These are phyloP conservation scores for Petrophora chlorosata DNA, from an alignment of 2,888 invertebrate species.

Conservation along the genomic window DNA sequence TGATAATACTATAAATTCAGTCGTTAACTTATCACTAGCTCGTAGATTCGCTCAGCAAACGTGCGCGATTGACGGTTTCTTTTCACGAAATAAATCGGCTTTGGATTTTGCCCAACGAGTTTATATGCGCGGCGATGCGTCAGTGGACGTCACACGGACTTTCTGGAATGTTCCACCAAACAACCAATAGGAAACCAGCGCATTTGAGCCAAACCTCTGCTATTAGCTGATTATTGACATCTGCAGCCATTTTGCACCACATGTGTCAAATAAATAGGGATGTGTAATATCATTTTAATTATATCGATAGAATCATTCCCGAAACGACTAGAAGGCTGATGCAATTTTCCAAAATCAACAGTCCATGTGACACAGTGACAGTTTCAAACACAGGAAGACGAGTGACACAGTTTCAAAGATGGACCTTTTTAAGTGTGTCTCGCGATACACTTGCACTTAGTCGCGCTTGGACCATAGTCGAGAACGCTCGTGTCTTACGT, in stretches of 20 bases:
- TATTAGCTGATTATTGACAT: conserved; percentile 58
- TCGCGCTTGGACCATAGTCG: too few species aligned
- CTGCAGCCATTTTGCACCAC: conserved; percentile 36
- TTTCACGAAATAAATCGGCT: conserved; percentile 72
- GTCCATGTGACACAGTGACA: too few species aligned
- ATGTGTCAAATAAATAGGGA: conserved; percentile 35
- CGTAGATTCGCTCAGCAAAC: conserved; percentile 72
- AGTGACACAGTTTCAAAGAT: too few species aligned
- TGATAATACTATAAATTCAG: conserved; percentile 56
- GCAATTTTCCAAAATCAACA: too few species aligned
- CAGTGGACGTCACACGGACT: conserved; percentile 64
- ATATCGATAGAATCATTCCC: conserved; percentile 22
- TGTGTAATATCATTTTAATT: conserved; percentile 24
- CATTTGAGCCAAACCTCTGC: conserved; percentile 37
- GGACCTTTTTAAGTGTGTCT: too few species aligned
- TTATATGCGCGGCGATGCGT: conserved; percentile 59
- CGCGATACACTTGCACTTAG: too few species aligned
- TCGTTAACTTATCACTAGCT: conserved; percentile 60
- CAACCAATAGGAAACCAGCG: conserved; percentile 58
- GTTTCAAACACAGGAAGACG: too few species aligned
- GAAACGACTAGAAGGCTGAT: conserved; percentile 12
- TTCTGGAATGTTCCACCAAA: conserved; percentile 74
- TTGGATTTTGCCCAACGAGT: conserved; percentile 44
- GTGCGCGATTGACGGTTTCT: conserved; percentile 81
- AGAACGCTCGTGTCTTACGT: too few species aligned